Evolutionary conservation across 2,113 vertebrate species (phyloP).

Genomic region (Tenebrosternarchus preto): DNA sequence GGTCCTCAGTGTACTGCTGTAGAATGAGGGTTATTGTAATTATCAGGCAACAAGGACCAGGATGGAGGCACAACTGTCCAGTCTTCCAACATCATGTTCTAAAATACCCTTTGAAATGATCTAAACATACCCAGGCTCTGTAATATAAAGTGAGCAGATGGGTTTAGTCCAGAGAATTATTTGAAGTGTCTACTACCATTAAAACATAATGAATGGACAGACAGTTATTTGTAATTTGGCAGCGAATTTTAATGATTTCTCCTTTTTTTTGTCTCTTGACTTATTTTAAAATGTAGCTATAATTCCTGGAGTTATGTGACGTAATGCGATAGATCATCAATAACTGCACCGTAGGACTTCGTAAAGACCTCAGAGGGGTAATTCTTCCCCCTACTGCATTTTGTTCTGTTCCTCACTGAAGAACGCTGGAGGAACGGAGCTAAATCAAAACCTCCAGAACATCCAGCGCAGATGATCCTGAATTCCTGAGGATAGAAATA

Average conservation of each 20-base stretch:
- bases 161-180: conserved; percentile 54
- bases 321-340: conserved; percentile 75
- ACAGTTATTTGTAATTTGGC: conserved; percentile 69
- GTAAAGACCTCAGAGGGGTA: conserved; percentile 66
- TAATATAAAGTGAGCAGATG: conserved; percentile 49
- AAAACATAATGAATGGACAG: conserved; percentile 69
- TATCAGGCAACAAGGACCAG: neutral
- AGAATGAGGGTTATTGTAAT: neutral
- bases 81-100: conserved; percentile 19
- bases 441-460: conserved; percentile 28
- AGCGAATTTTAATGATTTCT: conserved; percentile 70
- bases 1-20: conserved; percentile 48
- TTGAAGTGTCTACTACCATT: conserved; percentile 62
- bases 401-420: conserved; percentile 16
- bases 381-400: conserved; percentile 25
- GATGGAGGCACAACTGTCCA: neutral
- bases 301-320: conserved; percentile 69
- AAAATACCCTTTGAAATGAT: conserved; percentile 33
- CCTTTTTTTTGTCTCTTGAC: conserved; percentile 64
- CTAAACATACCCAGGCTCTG: conserved; percentile 23
- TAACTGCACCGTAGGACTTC: conserved; percentile 65
- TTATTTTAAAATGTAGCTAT: conserved; percentile 73
- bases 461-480: neutral
- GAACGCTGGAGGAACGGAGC: neutral
- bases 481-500: conserved; percentile 16